These are phyloP conservation scores for Cremastobaeus sp. DNA, from an alignment of 2,888 invertebrate species.

Conservation along the genomic window DNA sequence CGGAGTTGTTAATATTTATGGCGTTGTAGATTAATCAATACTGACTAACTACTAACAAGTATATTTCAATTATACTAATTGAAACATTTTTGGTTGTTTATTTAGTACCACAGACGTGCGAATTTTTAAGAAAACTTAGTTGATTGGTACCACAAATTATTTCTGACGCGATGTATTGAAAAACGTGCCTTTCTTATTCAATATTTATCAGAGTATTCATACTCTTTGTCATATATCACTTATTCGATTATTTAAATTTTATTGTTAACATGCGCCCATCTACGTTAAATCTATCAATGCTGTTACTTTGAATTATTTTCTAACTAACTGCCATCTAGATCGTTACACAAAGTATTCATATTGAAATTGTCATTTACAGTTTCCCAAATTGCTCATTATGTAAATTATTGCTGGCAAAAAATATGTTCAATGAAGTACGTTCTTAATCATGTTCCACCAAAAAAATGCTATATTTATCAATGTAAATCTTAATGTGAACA, in stretches of 20 bases:
- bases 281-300: constrained; percentile 12
- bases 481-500: constrained; percentile 49
- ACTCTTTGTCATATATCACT: constrained; percentile 22
- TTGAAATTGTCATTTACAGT: constrained; percentile 29
- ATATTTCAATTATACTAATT: too few relatives aligned
- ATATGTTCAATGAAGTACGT: constrained; percentile 39
- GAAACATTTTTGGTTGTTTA: too few relatives aligned
- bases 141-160: constrained; percentile 33
- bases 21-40: too few relatives aligned
- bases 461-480: constrained; percentile 48
- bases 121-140: constrained; percentile 5
- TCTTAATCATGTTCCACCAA: constrained; percentile 21
- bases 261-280: too few relatives aligned
- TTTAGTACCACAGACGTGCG: neutral
- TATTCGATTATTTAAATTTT: constrained; percentile 7
- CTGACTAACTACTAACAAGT: too few relatives aligned
- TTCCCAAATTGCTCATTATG: constrained; percentile 46
- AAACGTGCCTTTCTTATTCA: constrained; percentile 45
- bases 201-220: constrained; percentile 36
- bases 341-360: constrained; percentile 9
- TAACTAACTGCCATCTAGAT: constrained; percentile 47
- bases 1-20: too few relatives aligned
- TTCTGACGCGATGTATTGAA: constrained; percentile 40
- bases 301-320: constrained; percentile 27
- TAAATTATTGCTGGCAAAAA: constrained; percentile 12